Evolutionary conservation across 2,113 vertebrate genomes (phyloP).

Genomic region (Sylvilagus bachmani): DNA sequence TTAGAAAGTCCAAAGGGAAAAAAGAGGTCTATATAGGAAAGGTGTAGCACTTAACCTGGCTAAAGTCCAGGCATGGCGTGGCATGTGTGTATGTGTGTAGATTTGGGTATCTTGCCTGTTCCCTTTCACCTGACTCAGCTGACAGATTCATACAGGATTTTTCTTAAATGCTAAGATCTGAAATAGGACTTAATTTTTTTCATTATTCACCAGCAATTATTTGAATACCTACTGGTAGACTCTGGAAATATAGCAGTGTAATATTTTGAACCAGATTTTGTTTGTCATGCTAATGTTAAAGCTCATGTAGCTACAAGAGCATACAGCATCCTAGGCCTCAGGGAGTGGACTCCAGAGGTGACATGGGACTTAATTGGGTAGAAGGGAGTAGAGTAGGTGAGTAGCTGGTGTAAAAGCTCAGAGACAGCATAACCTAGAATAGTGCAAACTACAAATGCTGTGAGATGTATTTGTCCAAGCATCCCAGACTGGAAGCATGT

Average conservation of each 20-base stretch:
- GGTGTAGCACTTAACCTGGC: background rate
- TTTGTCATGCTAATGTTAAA: background rate
- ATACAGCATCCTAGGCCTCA: background rate
- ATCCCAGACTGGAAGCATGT: background rate
- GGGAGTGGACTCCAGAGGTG: background rate
- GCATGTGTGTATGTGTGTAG: too few species aligned
- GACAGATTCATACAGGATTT: background rate
- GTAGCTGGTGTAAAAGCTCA: background rate
- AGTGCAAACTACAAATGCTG: background rate
- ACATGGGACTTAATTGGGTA: background rate
- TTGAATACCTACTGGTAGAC: background rate
- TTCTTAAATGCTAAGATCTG: slow-evolving; percentile 30
- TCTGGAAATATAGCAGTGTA: background rate
- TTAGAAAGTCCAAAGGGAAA: slow-evolving; percentile 8
- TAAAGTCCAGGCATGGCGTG: background rate
- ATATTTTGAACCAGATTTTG: background rate
- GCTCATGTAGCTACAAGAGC: background rate
- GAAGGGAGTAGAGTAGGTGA: background rate
- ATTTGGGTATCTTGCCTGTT: slow-evolving; percentile 19
- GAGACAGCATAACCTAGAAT: background rate
- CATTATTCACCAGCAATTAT: background rate
- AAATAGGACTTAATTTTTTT: slow-evolving; percentile 12
- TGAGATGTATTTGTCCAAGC: background rate
- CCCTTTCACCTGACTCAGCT: background rate
- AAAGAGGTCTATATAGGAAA: background rate